Conservation (phyloP, 2,113 vertebrate genomes). For the Hemichromis elongatus region DNA sequence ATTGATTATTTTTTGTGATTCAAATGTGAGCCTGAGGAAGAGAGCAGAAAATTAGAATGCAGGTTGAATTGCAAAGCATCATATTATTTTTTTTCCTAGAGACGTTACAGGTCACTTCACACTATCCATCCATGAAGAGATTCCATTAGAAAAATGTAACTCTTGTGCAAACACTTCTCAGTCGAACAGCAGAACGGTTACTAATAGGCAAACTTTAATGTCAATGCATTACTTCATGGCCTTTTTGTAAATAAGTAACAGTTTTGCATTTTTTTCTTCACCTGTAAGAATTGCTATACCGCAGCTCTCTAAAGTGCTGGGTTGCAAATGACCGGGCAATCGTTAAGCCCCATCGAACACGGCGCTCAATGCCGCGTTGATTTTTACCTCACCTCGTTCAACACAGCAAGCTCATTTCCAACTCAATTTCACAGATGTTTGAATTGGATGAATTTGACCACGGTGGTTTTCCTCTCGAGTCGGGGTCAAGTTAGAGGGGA, state of each 20-base stretch:
- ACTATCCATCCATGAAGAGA: neutral
- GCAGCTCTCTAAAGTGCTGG: neutral
- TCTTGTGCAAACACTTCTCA: neutral
- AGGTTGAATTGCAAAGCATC: neutral
- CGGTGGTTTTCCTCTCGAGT: neutral
- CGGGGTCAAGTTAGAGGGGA: neutral
- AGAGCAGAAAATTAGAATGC: neutral
- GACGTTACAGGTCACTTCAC: neutral
- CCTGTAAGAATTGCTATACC: neutral
- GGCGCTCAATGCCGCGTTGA: neutral
- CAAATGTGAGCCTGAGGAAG: neutral
- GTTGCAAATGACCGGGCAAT: neutral
- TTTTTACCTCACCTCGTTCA: neutral
- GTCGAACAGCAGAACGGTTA: neutral
- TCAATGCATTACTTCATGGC: neutral
- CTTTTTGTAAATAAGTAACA: conserved; percentile 1
- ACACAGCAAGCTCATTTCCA: conserved; percentile 35
- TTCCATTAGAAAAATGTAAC: neutral
- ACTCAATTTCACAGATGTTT: conserved; percentile 58
- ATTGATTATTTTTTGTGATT: neutral
- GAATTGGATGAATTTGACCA: conserved; percentile 14
- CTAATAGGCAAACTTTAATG: neutral
- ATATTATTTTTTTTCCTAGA: neutral
- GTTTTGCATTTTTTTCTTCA: neutral
- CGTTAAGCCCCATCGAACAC: conserved; percentile 16